Conservation (phyloP, 2,113 vertebrate species). For the Mesocricetus auratus region DNA sequence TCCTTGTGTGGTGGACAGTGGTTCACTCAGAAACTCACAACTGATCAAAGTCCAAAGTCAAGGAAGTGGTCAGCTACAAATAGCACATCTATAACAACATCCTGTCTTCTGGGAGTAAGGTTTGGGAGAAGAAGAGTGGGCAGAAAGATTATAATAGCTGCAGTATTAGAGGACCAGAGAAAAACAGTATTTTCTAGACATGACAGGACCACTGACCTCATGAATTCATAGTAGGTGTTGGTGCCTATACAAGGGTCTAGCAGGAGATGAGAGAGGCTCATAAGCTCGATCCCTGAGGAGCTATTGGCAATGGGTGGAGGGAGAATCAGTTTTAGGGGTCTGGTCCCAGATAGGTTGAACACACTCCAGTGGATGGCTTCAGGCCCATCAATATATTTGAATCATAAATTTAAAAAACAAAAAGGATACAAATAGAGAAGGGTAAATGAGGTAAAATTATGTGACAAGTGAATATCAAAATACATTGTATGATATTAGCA, state of each 20-base stretch:
- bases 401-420: not conserved
- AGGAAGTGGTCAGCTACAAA: not conserved
- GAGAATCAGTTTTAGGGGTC: not conserved
- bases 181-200: not conserved
- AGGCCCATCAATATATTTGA: not conserved
- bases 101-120: not conserved
- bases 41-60: not conserved
- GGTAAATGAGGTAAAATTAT: not conserved
- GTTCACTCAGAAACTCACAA: not conserved
- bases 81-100: not conserved
- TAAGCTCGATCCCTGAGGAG: not conserved
- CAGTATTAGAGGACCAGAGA: not conserved
- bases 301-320: not conserved
- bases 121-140: not conserved
- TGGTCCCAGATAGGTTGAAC: not conserved
- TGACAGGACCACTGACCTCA: not conserved
- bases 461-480: not conserved
- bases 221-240: not conserved
- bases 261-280: not conserved
- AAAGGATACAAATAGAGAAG: not conserved
- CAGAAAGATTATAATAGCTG: not conserved
- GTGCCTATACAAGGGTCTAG: not conserved
- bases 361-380: not conserved
- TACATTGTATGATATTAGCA: not conserved
- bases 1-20: not conserved